Base-by-base conservation (phyloP, 2,888 invertebrate genomes). In the Brachyopa scutellaris region DNA sequence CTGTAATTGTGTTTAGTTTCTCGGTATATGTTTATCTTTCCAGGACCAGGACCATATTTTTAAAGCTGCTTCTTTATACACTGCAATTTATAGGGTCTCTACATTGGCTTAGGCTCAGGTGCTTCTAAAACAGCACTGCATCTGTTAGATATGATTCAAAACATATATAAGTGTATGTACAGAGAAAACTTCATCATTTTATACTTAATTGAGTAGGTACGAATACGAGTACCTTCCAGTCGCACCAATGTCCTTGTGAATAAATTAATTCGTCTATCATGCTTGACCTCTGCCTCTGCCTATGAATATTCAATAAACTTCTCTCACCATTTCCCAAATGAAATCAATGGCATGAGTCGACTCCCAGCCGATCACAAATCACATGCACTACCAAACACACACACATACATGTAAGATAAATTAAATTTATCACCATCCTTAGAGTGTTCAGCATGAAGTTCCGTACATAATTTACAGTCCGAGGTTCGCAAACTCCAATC, bases 391-490 rank as follows among this genome's bases (percentile, higher is more conserved):
- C 21, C 38, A 62, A 7, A 49, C 15, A 53, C 40, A 9, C 17
- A 13, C 11, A 13, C 40, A 7, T 17, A 7, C n/a, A 11, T 17
- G 13, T 17, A 53, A 23, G 70, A 78, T 78, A 72, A 49, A 64
- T 70, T 49, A 29, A 69, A 70, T 76, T 77, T 70, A 77, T 77
- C 62, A 70, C 57, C 59, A 59, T 67, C 67, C 55, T 9, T 19
- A 29, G 13, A 36, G 13, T 36, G 2, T 6, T 11, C 40, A 29
- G 11, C 47, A 38, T 69, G 15, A 31, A 23, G 51, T 21, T 38
- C 15, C 9, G 55, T 17, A 61, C 62, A 69, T 69, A 47, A 62
- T n/a, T n/a, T n/a, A n/a, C n/a, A n/a, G n/a, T n/a, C 57, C 13
- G 15, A 47, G 55, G 36, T 51, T 23, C 45, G 38, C 45, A 55